Base-by-base conservation (phyloP, 1,140 invertebrate genomes). In the Meloidogyne exigua region DNA sequence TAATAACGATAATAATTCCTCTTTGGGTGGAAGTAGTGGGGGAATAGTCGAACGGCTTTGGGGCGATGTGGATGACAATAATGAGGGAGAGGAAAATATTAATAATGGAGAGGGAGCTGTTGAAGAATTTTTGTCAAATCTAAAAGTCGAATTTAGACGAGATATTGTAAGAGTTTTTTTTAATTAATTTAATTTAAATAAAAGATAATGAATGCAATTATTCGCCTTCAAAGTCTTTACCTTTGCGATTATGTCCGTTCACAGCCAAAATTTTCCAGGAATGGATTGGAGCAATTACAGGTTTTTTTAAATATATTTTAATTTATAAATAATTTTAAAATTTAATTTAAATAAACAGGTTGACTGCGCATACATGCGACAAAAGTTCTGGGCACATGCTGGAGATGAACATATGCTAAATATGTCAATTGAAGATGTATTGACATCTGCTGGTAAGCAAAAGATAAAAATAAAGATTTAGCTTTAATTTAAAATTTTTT, bases 341-440 rank as follows among this genome's bases (percentile, higher is more conserved):
- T n/a, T 26, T 39, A n/a, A 18, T 42, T 18, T 42, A 36, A 13
- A n/a, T 5, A 36, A 26, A 15, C 44, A 70, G 68, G 71, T 78
- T 10, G 76, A 78, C 25, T 78, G 64, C 23, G 76, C 72, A 13
- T 78, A 67, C 49, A 32, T 78, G n/a, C 65, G 68, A 9, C 76
- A 78, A 57, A 49, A 78, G 21, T 28, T 78, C 18, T 75, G 71
- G 72, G 25, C 21, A 23, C 39, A 77, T 13, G 67, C 73, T 21
- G 76, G 49, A 9, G 76, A 78, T 68, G 76, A 78, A 68, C 74
- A 78, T 32, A 69, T 68, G 49, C 68, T 78, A 21, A 78, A 78
- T 65, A 77, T 32, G 36, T 36, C 63, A 18, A 77, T 78, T 26
- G 76, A 78, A 36, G 76, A 78, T 63, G 62, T 75, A 21, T 66